Evolutionary conservation across 2,888 invertebrate species (phyloP).

Genomic region (Hirtodrosophila confusa): DNA sequence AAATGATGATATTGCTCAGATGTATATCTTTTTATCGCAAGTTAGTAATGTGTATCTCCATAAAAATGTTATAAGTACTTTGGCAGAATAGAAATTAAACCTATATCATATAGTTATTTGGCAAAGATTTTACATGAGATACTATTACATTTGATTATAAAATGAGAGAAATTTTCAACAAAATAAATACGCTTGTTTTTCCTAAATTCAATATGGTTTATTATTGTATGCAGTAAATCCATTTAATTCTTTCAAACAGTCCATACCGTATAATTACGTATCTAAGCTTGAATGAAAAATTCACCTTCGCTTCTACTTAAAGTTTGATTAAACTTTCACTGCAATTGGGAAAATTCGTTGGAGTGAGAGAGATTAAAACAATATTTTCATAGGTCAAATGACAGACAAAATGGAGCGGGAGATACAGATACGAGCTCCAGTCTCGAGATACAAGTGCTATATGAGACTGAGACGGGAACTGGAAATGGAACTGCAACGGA

Average conservation of each 20-base stretch:
- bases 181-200: too few relatives aligned
- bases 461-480: conserved; percentile 12
- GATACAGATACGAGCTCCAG: conserved; percentile 27
- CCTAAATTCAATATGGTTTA: too few relatives aligned
- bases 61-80: too few relatives aligned
- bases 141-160: too few relatives aligned
- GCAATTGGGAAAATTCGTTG: conserved; percentile 37
- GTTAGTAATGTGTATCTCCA: too few relatives aligned
- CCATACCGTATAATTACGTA: background rate
- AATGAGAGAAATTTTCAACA: too few relatives aligned
- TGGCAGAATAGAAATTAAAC: too few relatives aligned
- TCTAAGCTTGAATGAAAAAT: conserved; percentile 5
- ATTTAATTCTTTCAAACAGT: background rate
- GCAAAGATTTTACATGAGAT: too few relatives aligned
- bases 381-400: conserved; percentile 77
- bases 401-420: conserved; percentile 58
- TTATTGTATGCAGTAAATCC: too few relatives aligned
- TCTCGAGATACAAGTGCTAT: conserved; percentile 35
- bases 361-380: conserved; percentile 60
- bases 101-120: too few relatives aligned
- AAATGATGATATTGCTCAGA: too few relatives aligned
- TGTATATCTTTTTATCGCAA: too few relatives aligned
- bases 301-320: conserved; percentile 18
- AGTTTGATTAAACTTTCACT: conserved; percentile 61
- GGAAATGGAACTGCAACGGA: conserved; percentile 8